Conservation (phyloP, 1,140 invertebrate genomes). For the Megalonaias nervosa region DNA sequence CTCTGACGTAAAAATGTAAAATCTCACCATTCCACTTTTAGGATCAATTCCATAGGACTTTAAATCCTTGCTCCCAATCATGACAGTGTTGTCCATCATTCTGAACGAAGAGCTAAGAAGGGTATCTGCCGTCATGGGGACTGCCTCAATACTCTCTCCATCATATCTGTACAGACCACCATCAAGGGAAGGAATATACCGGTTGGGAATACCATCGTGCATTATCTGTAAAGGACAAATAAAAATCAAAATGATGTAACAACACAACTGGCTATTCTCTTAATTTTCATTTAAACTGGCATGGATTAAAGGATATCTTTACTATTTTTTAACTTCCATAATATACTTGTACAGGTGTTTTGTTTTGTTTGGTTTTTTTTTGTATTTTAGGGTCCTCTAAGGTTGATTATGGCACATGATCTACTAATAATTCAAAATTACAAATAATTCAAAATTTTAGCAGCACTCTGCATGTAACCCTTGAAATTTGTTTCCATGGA, state of each 20-base stretch:
- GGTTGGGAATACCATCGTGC: constrained; percentile 87
- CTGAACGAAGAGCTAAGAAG: constrained; percentile 86
- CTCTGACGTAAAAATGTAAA: neutral
- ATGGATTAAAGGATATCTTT: too few species aligned
- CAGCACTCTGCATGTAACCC: too few species aligned
- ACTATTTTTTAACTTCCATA: too few species aligned
- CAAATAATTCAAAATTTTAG: too few species aligned
- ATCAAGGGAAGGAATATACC: constrained; percentile 91
- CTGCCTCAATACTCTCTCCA: constrained; percentile 87
- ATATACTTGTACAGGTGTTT: too few species aligned
- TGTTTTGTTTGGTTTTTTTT: too few species aligned
- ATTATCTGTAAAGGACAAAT: constrained; percentile 78
- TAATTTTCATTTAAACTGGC: too few species aligned
- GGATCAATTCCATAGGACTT: constrained; percentile 80
- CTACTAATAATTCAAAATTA: too few species aligned
- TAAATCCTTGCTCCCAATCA: constrained; percentile 84
- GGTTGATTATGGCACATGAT: too few species aligned
- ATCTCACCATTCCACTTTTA: constrained; percentile 78
- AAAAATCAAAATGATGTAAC: neutral
- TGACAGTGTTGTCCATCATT: constrained; percentile 86
- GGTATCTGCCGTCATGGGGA: constrained; percentile 88
- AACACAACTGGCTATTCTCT: too few species aligned
- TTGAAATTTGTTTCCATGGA: too few species aligned
- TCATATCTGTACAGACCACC: constrained; percentile 93
- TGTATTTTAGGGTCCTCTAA: too few species aligned